Base-by-base conservation (phyloP, 2,888 invertebrate species). In the Plusia festucae region DNA sequence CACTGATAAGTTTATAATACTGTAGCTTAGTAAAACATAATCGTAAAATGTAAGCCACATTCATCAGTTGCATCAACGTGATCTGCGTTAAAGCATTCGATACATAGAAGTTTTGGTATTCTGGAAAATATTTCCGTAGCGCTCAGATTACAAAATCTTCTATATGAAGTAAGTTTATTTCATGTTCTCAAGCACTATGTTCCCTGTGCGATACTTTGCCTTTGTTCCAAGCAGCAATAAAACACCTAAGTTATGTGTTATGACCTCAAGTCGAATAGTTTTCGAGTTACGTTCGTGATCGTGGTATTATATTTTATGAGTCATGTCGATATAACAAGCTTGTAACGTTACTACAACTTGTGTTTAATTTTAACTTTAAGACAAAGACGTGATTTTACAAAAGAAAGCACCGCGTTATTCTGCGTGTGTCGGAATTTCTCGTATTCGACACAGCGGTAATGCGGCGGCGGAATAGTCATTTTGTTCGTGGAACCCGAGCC, bases 191-290 rank as follows among this genome's bases (percentile, higher is more conserved):
- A 79, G 73, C 67, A 68, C 55, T 53, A 57, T 80, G 76, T 81
- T 75, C 71, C 77, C 68, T 77, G 68, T 76, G 73, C 74, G 70
- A 79, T 79, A 79, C 66, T 65, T 62, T 73, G 74, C 83, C 82
- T 84, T 86, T 87, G 83, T 86, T 88, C 78, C 76, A 58, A 60
- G 65, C 77, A 71, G 72, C 82, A 82, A 82, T 89, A 87, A 89
- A 88, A 87, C 81, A 82, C 68, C 69, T 79, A 84, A 86, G 87
- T 88, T 88, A 87, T 87, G 84, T 85, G 82, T 84, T 86, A 84
- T 85, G 84, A 87, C 88, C 85, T 83, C 73, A 85, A 82, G 81
- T 85, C 82, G 82, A 87, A 86, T 86, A 85, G 85, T 87, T 89
- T 85, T 85, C 78, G 74, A 88, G 85, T 83, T 81, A 82, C 75